Evolutionary conservation across 2,113 vertebrate genomes (phyloP).

Genomic region (Tragelaphus strepsiceros): DNA sequence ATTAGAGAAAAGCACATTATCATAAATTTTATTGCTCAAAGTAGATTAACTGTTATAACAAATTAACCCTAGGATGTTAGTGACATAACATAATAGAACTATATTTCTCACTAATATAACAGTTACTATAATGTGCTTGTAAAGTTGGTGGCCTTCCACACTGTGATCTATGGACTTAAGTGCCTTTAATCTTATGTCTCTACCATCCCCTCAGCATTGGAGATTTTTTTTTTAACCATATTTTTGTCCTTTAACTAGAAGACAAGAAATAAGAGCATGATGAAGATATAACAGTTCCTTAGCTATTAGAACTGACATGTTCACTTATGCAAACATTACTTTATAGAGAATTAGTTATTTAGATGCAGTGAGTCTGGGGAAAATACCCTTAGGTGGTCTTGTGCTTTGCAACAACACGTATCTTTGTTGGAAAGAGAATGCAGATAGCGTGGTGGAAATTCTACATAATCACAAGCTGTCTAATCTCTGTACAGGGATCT

Average conservation of each 20-base stretch:
- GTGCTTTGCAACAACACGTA: not conserved
- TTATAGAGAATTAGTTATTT: not conserved
- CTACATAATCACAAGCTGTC: not conserved
- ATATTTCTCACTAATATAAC: not conserved
- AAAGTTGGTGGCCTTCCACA: not conserved
- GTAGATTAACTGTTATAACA: not conserved
- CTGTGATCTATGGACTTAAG: not conserved
- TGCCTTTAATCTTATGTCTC: not conserved
- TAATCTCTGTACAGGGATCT: not conserved
- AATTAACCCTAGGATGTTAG: not conserved
- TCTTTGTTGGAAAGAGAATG: not conserved
- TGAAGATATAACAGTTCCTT: not conserved
- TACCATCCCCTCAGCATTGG: not conserved
- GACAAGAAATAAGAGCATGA: not conserved
- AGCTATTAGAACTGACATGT: not conserved
- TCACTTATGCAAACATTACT: not conserved
- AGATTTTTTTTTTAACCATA: not conserved
- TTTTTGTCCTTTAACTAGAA: not conserved
- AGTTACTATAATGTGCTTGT: not conserved
- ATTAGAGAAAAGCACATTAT: not conserved
- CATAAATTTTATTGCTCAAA: conserved; percentile 14
- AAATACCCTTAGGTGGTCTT: not conserved
- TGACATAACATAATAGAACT: not conserved
- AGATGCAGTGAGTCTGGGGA: not conserved
- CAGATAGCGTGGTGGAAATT: not conserved